Evolutionary conservation across 1,140 invertebrate species (phyloP), one percentile per base, ranked within the genome.

Genomic region (Lutraria rhynchaena): DNA sequence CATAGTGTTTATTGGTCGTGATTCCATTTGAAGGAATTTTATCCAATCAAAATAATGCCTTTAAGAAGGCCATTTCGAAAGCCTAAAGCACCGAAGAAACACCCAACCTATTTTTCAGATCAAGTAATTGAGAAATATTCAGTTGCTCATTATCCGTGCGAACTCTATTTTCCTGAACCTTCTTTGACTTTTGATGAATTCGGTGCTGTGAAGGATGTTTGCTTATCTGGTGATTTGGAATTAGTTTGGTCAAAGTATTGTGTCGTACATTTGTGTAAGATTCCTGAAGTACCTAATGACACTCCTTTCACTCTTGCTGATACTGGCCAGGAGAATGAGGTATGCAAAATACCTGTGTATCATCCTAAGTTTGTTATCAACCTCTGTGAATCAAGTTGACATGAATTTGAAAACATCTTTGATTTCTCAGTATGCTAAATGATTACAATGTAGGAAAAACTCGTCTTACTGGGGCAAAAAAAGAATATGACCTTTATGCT

Each of bases 141-240:
- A 3, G 19, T 49, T 29, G 33, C 63, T 9, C 19, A 27, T 49
- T 67, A 41, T 31, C 24, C 41, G 1, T 67, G 63, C 22, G 63
- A 67, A 19, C 44, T 67, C 3, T 67, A 67, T 31, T 49, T 49
- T 44, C 63, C 63, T 0, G 63, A 67, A 19, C 63, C 63, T 7
- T 67, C 63, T 19, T 13, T 67, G 41, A 67, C 17, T 17, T 31
- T 46, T 67, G 44, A 67, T 67, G 63, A 67, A 31, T 67, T 67
- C 31, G 63, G 63, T n/a, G 41, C 24, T 1, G 33, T 67, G 15
- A 49, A 67, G 41, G 63, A 67, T 31, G 41, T 67, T 19, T 67
- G 63, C 17, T 19, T 67, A 19, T 67, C 63, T 3, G 63, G 63
- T 15, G 63, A 67, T 22, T 17, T 35, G 15, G 49, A 37, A 2